These are phyloP conservation scores for Mactra quadrangularis DNA, from an alignment of 1,140 invertebrate genomes.

Conservation along the genomic window DNA sequence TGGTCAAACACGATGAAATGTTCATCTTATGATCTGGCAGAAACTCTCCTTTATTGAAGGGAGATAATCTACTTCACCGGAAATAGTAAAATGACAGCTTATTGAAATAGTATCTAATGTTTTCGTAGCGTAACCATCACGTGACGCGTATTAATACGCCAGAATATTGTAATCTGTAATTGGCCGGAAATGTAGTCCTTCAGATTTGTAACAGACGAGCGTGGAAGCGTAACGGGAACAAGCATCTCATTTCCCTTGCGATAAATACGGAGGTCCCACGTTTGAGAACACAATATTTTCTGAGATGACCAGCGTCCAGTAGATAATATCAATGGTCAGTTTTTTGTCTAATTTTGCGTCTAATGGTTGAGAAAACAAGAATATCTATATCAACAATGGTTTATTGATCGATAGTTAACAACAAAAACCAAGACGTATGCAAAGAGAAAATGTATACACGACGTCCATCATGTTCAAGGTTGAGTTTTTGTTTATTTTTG, in stretches of 20 bases:
- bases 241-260: slow-evolving; percentile 30
- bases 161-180: slow-evolving; percentile 62
- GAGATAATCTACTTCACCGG: slow-evolving; percentile 49
- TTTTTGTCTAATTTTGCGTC: too few relatives aligned
- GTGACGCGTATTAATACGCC: slow-evolving; percentile 55
- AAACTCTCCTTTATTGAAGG: background rate
- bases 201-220: slow-evolving; percentile 49
- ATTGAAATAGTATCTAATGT: slow-evolving; percentile 63
- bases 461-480: too few relatives aligned
- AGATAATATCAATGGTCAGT: background rate
- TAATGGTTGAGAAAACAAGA: too few relatives aligned
- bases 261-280: slow-evolving; percentile 45
- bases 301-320: slow-evolving; percentile 23
- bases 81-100: slow-evolving; percentile 58
- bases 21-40: slow-evolving; percentile 14
- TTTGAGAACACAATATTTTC: background rate
- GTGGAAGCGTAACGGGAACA: slow-evolving; percentile 8
- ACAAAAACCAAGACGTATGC: too few relatives aligned
- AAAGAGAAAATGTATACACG: too few relatives aligned
- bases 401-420: too few relatives aligned
- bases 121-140: slow-evolving; percentile 53
- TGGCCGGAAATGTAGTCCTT: slow-evolving; percentile 62
- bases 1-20: slow-evolving; percentile 53
- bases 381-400: too few relatives aligned
- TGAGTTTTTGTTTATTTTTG: too few relatives aligned